Conservation (phyloP, 1,140 invertebrate species). For the Saccostrea glomerata region DNA sequence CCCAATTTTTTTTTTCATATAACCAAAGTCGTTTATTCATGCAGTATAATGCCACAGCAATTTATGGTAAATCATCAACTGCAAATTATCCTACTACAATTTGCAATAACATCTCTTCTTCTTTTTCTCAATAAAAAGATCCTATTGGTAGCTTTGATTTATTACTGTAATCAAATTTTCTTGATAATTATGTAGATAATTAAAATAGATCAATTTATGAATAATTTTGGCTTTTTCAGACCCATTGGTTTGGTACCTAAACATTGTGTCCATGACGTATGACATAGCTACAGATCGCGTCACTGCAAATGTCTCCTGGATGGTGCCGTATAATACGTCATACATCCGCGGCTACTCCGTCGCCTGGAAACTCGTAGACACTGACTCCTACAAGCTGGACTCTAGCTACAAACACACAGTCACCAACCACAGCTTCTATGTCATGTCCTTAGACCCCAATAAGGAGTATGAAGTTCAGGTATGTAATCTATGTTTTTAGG, state of each 20-base stretch:
- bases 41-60: too few species aligned
- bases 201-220: too few species aligned
- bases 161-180: too few species aligned
- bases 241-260: slow-evolving; percentile 50
- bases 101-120: too few species aligned
- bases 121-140: too few species aligned
- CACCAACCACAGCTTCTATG: neutral
- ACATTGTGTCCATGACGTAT: slow-evolving; percentile 41
- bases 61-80: too few species aligned
- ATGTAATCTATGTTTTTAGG: neutral
- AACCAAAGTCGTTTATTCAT: too few species aligned
- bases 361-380: neutral
- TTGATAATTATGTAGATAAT: too few species aligned
- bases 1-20: too few species aligned
- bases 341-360: slow-evolving; percentile 46
- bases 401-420: slow-evolving; percentile 4
- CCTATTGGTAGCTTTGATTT: too few species aligned
- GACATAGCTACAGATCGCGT: slow-evolving; percentile 47
- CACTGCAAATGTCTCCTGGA: slow-evolving; percentile 47
- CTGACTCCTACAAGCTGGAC: neutral
- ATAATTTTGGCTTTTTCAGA: slow-evolving; percentile 41
- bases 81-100: too few species aligned
- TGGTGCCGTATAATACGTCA: slow-evolving; percentile 54
- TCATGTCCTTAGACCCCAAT: slow-evolving; percentile 38
- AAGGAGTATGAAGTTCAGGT: slow-evolving; percentile 43